phyloP scores from a whole-genome alignment of 1,140 invertebrate genomes.

The Dryas iulia region DNA sequence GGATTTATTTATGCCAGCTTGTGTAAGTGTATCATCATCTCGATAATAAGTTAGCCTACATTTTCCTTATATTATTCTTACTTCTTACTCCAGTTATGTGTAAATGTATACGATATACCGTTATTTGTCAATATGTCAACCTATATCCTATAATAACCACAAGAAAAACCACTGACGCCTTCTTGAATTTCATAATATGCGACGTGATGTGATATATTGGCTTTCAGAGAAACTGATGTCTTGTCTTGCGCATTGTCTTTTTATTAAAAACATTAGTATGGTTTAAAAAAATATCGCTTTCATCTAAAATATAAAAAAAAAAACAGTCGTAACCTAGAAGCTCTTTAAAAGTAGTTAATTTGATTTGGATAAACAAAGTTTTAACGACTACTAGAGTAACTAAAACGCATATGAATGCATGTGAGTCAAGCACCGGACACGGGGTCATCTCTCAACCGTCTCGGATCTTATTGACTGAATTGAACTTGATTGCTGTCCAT shows the following conservation, averaged over 20 bases:
- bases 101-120: background rate
- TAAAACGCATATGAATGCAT: constrained; percentile 23
- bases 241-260: background rate
- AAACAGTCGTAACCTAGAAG: no score
- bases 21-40: no score
- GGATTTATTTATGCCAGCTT: no score
- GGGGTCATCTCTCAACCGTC: constrained; percentile 38
- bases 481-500: constrained; percentile 67
- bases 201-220: background rate
- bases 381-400: background rate
- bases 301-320: no score
- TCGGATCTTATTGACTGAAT: constrained; percentile 64
- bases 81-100: background rate
- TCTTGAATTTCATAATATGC: constrained; percentile 22
- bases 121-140: background rate
- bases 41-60: background rate
- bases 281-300: no score
- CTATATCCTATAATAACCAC: constrained; percentile 12
- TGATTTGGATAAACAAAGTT: background rate
- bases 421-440: constrained; percentile 30
- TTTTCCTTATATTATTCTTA: background rate
- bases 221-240: background rate
- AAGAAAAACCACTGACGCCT: constrained; percentile 10
- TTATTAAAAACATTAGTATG: no score
- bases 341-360: background rate